Conservation (phyloP, 2,888 invertebrate genomes). For the Cephus spinipes region DNA sequence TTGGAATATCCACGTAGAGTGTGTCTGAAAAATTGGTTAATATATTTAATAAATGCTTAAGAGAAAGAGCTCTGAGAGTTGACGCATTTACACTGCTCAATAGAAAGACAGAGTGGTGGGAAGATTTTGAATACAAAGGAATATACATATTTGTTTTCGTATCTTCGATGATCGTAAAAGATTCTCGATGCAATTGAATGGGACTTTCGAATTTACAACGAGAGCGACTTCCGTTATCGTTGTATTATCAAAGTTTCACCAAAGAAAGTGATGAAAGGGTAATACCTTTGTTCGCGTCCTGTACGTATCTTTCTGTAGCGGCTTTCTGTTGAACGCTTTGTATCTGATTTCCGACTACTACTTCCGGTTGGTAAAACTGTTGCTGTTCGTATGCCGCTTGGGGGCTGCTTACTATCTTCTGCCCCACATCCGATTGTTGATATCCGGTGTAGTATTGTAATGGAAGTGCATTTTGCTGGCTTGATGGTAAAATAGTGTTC, state of each 20-base stretch:
- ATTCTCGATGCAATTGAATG: background rate
- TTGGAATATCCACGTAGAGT: conserved; percentile 54
- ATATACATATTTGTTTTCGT: background rate
- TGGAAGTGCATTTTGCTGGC: conserved; percentile 29
- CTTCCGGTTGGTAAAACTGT: conserved; percentile 51
- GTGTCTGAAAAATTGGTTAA: conserved; percentile 35
- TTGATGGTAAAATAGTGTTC: conserved; percentile 18
- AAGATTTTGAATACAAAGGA: background rate
- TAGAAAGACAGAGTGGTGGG: background rate
- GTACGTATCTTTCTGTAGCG: conserved; percentile 46
- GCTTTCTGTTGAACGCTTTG: conserved; percentile 53
- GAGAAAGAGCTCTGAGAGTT: background rate
- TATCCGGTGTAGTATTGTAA: conserved; percentile 34
- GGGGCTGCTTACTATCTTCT: conserved; percentile 26
- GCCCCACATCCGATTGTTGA: conserved; percentile 35
- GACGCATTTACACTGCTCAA: background rate
- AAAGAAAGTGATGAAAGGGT: background rate
- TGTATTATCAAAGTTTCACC: background rate
- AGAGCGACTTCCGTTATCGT: background rate
- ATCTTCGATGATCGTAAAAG: background rate
- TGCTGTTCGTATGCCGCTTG: conserved; percentile 38
- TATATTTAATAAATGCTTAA: background rate
- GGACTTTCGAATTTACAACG: background rate
- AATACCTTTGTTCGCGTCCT: conserved; percentile 43
- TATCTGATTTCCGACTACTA: conserved; percentile 53